A percentile compares a stretch with the other conserved stretches of the same genome.
These are phyloP conservation scores for Fopius arisanus DNA, from an alignment of 1,140 invertebrate genomes.

Conservation along the genomic window DNA sequence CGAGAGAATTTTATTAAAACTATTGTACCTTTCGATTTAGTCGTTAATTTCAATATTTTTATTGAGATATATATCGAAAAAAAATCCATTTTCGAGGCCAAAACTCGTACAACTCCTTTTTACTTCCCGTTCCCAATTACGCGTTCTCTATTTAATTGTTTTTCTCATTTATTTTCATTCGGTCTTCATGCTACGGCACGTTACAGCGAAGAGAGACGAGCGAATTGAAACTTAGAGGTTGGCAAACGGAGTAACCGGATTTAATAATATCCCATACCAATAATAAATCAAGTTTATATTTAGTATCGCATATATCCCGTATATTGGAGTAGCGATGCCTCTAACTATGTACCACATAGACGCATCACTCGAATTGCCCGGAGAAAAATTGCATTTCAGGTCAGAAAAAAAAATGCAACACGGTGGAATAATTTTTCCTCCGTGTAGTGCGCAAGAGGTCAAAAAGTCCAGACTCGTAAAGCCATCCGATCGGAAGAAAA, in stretches of 20 bases:
- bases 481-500: too few relatives aligned
- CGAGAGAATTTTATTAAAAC: too few relatives aligned
- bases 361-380: background rate
- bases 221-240: conserved; percentile 55
- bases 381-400: background rate
- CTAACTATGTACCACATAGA: conserved; percentile 21
- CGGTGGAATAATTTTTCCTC: too few relatives aligned
- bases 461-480: too few relatives aligned
- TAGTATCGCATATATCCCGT: conserved; percentile 41
- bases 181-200: conserved; percentile 17
- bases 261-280: conserved; percentile 59
- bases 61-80: too few relatives aligned
- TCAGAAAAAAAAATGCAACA: too few relatives aligned
- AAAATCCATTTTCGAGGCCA: too few relatives aligned
- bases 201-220: conserved; percentile 28
- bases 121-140: conserved; percentile 32
- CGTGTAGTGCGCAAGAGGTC: too few relatives aligned
- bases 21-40: too few relatives aligned
- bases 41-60: too few relatives aligned
- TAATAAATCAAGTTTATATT: conserved; percentile 62
- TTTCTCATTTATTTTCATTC: conserved; percentile 16
- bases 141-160: conserved; percentile 21
- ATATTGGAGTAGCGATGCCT: conserved; percentile 34
- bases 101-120: too few relatives aligned
- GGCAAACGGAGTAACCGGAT: conserved; percentile 54